These are phyloP conservation scores for Daphoenositta chrysoptera DNA, from an alignment of 2,113 vertebrate species.

Conservation along the genomic window DNA sequence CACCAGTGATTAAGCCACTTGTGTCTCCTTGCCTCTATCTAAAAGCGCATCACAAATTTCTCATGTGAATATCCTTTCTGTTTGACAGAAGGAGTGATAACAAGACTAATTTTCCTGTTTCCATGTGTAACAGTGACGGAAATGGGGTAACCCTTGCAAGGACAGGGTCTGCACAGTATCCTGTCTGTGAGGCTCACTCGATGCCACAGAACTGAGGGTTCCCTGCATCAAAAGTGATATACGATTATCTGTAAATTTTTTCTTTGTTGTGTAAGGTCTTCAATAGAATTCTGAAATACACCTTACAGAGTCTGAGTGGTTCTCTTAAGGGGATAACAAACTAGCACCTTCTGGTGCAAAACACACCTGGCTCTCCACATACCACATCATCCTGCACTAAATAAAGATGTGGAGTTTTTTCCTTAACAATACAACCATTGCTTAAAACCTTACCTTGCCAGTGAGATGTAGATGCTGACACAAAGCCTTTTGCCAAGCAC, in stretches of 20 bases:
- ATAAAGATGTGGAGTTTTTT: fast-evolving
- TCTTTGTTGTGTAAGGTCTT: not conserved
- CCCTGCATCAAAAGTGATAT: not conserved
- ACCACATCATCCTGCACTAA: not conserved
- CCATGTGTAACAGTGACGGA: not conserved
- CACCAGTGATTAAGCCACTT: not conserved
- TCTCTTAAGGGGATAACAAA: not conserved
- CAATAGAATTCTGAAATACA: not conserved
- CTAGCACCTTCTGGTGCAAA: not conserved
- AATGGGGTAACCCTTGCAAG: not conserved
- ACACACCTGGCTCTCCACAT: not conserved
- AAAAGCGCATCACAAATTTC: fast-evolving
- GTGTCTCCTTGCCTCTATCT: not conserved
- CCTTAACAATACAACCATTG: not conserved
- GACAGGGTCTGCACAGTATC: not conserved
- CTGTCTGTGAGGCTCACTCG: not conserved
- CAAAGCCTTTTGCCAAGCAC: conserved; percentile 87
- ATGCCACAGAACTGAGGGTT: not conserved
- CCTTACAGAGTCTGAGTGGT: not conserved
- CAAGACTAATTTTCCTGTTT: not conserved
- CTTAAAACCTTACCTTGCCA: conserved; percentile 83
- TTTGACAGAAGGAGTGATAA: not conserved
- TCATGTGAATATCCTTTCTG: not conserved
- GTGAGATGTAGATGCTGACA: conserved; percentile 87
- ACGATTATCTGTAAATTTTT: not conserved